phyloP scores from a whole-genome alignment of 1,140 invertebrate genomes.

The Ips nitidus region DNA sequence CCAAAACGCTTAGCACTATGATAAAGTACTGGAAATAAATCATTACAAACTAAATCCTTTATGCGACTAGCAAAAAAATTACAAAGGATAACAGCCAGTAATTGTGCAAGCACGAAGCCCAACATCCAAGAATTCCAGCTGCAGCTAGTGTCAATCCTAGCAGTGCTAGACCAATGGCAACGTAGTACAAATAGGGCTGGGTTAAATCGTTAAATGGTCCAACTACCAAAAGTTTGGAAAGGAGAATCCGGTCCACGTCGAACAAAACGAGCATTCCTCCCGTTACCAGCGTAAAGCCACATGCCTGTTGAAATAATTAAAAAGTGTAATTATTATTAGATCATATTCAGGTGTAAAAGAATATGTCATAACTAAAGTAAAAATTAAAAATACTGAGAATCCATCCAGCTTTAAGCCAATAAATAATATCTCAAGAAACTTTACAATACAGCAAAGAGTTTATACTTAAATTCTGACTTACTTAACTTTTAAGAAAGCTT shows the following conservation, averaged over 20 bases:
- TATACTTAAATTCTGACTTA: too few relatives aligned
- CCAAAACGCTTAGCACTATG: slow-evolving; percentile 66
- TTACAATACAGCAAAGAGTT: too few relatives aligned
- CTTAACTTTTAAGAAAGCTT: too few relatives aligned
- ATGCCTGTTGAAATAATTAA: slow-evolving; percentile 57
- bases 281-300: slow-evolving; percentile 67
- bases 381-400: too few relatives aligned
- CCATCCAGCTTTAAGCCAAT: too few relatives aligned
- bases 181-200: slow-evolving; percentile 74
- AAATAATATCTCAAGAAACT: too few relatives aligned
- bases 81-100: slow-evolving; percentile 69
- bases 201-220: slow-evolving; percentile 58
- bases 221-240: slow-evolving; percentile 65
- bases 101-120: slow-evolving; percentile 73
- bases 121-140: slow-evolving; percentile 72
- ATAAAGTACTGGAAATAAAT: slow-evolving; percentile 68
- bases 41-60: background rate
- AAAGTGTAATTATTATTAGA: background rate
- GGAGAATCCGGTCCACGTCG: slow-evolving; percentile 66
- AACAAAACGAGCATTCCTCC: slow-evolving; percentile 70
- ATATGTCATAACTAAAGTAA: too few relatives aligned
- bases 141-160: slow-evolving; percentile 67
- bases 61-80: background rate
- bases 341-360: too few relatives aligned
- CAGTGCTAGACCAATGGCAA: slow-evolving; percentile 64